Evolutionary conservation across 2,888 invertebrate species (phyloP), one percentile per base, ranked within the genome.

Genomic region (Polymixis lichenea): DNA sequence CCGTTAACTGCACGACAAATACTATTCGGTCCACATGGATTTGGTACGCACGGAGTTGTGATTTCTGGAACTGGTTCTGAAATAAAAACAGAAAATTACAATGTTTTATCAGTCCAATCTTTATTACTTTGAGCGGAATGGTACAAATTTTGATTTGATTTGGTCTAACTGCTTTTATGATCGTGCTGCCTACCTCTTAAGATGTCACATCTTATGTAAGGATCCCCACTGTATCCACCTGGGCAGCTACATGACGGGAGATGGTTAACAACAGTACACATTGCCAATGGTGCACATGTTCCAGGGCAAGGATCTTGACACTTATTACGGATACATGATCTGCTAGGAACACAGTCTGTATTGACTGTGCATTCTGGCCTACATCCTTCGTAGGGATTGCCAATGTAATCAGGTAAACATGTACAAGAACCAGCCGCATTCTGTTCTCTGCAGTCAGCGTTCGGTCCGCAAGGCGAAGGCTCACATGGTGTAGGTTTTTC

Each of bases 301-400:
- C 98, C 98, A 15, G 98, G 98, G 87, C 98, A 98, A 49, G 98
- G 98, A 93, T 98, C 98, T 89, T 97, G 96, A 91, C 98, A 98
- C 94, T 98, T 98, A 88, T 97, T 97, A 84, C 97, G 97, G 46
- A 98, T 97, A 88, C 98, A 98, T 49, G 98, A 98, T 89, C 96
- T 97, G 88, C 97, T 97, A 22, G 98, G 97, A 19, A 97, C 94
- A 90, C 98, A 98, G 90, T 98, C 98, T 0, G 97, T 97, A 91
- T 98, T 98, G 0, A 98, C 92, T 1, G 97, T 96, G 92, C 98
- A 98, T 95, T 98, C 98, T 9, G 98, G 98, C 76, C 98, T 97
- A 91, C 98, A 98, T 53, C 97, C 98, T 94, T 98, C 98, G 86
- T 98, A 98, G 38, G 98, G 98, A 93, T 98, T 98, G 86, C 98